Conservation (phyloP, 2,113 vertebrate species). For the Grus americana region DNA sequence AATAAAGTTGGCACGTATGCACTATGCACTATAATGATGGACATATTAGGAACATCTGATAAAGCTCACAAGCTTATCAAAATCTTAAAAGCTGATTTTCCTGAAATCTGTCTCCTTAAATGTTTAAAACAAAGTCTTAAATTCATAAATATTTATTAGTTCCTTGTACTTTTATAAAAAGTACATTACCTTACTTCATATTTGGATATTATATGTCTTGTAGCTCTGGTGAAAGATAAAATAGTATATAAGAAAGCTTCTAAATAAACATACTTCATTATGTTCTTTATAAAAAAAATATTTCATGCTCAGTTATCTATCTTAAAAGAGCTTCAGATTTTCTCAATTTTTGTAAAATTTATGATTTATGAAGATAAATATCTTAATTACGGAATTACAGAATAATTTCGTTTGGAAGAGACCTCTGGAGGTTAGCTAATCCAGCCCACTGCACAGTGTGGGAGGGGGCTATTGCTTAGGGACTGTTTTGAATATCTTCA, state of each 20-base stretch:
- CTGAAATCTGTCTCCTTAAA: slow-evolving; percentile 40
- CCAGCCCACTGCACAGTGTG: background rate
- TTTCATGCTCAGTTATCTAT: background rate
- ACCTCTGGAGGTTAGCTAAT: background rate
- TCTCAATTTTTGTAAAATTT: slow-evolving; percentile 14
- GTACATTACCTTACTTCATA: background rate
- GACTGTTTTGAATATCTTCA: background rate
- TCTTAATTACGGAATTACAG: background rate
- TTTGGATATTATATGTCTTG: slow-evolving; percentile 18
- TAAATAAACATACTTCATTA: background rate
- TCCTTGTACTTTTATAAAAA: slow-evolving; percentile 20
- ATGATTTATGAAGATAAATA: slow-evolving; percentile 27
- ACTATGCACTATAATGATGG: background rate
- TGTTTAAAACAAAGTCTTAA: background rate
- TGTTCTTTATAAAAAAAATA: background rate
- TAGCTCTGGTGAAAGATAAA: slow-evolving; percentile 27
- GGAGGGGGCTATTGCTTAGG: background rate
- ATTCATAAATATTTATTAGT: slow-evolving; percentile 23
- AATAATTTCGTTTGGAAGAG: background rate
- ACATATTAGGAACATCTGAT: background rate
- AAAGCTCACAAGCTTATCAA: background rate
- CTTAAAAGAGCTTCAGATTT: slow-evolving; percentile 14
- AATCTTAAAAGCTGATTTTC: slow-evolving; percentile 36
- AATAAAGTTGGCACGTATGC: background rate
- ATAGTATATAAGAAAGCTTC: background rate